phyloP scores from a whole-genome alignment of 1,140 invertebrate species.

The roundworm (Caenorhabditis elegans) region WBcel235 BX284605.5:7589001-7589500 shows the following conservation, averaged over 20 bases:
- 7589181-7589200: no score
- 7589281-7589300: background rate
- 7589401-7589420: background rate
- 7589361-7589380: no score
- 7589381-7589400: background rate
- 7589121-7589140: no score
- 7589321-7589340: background rate
- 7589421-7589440: background rate
- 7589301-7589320: background rate
- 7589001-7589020: background rate
- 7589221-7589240: background rate
- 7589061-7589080: no score
- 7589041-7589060: no score
- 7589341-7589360: no score
- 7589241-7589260: background rate
- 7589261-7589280: background rate
- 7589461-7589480: slow-evolving; percentile 7
- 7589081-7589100: no score
- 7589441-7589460: background rate
- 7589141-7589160: no score
- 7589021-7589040: background rate
- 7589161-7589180: no score
- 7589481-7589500: slow-evolving; percentile 36
- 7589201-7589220: no score
- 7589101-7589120: no score